Base-by-base conservation (phyloP, 2,888 invertebrate species). In the Germaria angustata region DNA sequence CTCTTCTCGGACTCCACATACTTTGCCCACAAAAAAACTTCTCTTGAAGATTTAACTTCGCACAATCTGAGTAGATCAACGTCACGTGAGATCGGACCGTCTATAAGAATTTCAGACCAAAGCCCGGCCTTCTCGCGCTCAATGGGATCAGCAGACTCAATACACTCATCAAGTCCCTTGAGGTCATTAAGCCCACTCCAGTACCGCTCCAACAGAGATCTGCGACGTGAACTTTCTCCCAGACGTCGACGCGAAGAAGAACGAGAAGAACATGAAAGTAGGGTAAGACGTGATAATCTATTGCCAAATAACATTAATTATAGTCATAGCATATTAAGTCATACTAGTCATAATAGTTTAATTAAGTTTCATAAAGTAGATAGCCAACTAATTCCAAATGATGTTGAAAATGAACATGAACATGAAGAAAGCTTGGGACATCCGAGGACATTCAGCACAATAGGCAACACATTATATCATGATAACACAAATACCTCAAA, bases 361-460 rank as follows among this genome's bases (percentile, higher is more conserved):
- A 90, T 87, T 87, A 89, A 89, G 87, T 90, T 89, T 89, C 88
- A 90, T 87, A 89, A 90, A 89, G 90, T 90, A 90, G 90, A 90
- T 90, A 90, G 89, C 85, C 89, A 90, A 89, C 89, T 90, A 89
- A 89, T 89, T 87, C 87, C 71, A 71, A 82, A 66, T 46, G 82
- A 76, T 79, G 79, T 76, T 68, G 73, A 75, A 65, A 57, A 65
- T 68, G 71, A 80, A 49, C 36, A 77, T 57, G 73, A 78, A 75
- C 51, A 55, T 22, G 79, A 80, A 49, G 76, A 72, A 63, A 77
- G 53, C 41, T 80, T 69, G 63, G 71, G 75, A 66, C 65, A 76
- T 41, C 71, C 82, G 22, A 86, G 87, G 57, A 86, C 8, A 32
- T 32, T 86, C 80, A 87, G 86, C 84, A 80, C 86, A 82, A 84